Evolutionary conservation across 2,888 invertebrate genomes (phyloP), one percentile per base, ranked within the genome.

Genomic region (Sylvicola fuscatus): DNA sequence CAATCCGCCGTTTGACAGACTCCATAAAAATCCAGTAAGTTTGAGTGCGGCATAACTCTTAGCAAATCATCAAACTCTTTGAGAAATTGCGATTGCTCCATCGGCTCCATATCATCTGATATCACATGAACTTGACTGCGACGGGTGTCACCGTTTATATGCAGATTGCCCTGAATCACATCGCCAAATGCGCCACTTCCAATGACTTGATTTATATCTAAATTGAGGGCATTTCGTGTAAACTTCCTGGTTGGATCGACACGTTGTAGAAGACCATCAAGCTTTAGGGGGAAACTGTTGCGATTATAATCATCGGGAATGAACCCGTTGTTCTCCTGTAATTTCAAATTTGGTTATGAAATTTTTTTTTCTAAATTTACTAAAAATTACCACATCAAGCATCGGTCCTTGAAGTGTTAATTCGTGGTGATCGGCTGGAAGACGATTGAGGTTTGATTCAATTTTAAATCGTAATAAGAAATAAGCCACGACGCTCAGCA

Each of bases 161-260:
- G 67, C 46, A 83, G 64, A 37, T 65, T 68, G 1, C 79, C 83
- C 44, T 66, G 71, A 13, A 79, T 73, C 21, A 84, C 73, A 43
- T 74, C 72, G 0, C 86, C 86, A 54, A 76, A 87, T 49, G 70
- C 70, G 16, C 86, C 86, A 8, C 73, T 61, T 1, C 79, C 79
- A 30, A 81, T 60, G 14, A 80, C 58, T 49, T 72, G 66, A 34
- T 70, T 68, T 3, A 71, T 67, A 47, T 79, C 76, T 35, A 83
- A 65, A 31, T 76, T 77, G 41, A 86, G 56, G 33, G 70, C 65
- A 48, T 72, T 78, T 41, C 74, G 66, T 0, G 82, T 76, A 47
- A 76, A 40, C 27, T 47, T 49, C 27, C 50, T 49, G 14, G 45
- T 41, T 6, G 66, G 40, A 55, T 69, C 65, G 58, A 70, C 6